A percentile compares a stretch with the other conserved stretches of the same genome.
Evolutionary conservation across 2,797 vertebrate species (phyloP).

Genomic region (Hipposideros larvatus): DNA sequence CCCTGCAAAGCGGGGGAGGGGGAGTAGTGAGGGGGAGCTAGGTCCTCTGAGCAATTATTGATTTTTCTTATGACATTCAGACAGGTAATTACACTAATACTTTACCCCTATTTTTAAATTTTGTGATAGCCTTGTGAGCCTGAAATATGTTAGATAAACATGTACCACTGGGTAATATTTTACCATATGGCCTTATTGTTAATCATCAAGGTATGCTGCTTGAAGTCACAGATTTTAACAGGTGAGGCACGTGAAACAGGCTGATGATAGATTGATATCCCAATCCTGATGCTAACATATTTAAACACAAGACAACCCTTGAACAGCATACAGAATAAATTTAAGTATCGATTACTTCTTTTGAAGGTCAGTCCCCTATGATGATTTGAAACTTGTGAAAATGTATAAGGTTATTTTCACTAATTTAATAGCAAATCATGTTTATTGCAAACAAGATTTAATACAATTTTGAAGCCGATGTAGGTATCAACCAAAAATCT

Average conservation of each 20-base stretch:
- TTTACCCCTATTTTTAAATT: constrained; percentile 18
- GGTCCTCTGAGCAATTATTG: background rate
- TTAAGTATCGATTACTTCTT: constrained; percentile 66
- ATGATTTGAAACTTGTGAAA: constrained; percentile 62
- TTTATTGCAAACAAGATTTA: background rate
- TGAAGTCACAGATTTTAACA: constrained; percentile 45
- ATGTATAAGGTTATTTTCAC: constrained; percentile 26
- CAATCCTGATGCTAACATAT: constrained; percentile 55
- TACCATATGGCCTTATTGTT: constrained; percentile 1
- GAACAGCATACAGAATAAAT: constrained; percentile 61
- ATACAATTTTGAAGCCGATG: background rate
- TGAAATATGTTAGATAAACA: background rate
- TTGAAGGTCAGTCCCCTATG: constrained; percentile 63
- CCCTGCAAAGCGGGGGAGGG: background rate
- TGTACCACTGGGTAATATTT: background rate
- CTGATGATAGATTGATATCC: constrained; percentile 58
- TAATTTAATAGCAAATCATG: background rate
- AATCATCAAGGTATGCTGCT: background rate
- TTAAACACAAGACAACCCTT: constrained; percentile 54
- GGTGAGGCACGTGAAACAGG: background rate
- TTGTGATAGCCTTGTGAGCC: background rate
- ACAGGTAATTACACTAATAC: background rate
- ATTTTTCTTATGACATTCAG: background rate
- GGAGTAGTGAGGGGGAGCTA: too few species aligned
- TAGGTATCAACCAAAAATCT: background rate